Evolutionary conservation across 2,888 invertebrate genomes (phyloP).

Genomic region (Polydrusus pterygomalis): DNA sequence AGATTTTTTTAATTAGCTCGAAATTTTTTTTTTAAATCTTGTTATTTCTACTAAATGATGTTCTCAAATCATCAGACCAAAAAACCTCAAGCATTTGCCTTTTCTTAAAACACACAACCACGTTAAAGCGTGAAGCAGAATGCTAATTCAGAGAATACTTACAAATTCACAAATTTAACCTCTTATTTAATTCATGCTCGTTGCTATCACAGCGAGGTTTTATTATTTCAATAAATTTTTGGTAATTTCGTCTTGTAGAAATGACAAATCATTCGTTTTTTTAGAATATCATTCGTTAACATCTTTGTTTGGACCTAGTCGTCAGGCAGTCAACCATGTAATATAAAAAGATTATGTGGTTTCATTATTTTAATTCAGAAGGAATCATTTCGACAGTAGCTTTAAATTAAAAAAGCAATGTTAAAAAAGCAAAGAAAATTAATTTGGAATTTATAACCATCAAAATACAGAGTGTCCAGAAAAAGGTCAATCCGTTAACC

Average conservation of each 20-base stretch:
- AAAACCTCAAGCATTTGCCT: background rate
- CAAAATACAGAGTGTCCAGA: too few relatives aligned
- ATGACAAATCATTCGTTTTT: conserved; percentile 9
- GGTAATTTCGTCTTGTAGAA: background rate
- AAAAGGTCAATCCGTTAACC: too few relatives aligned
- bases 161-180: background rate
- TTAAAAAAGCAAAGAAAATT: background rate
- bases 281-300: background rate
- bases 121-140: background rate
- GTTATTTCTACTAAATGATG: too few relatives aligned
- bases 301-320: conserved; percentile 5
- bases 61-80: background rate
- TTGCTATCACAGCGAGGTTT: background rate
- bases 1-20: too few relatives aligned
- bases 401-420: background rate
- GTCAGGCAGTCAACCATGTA: background rate
- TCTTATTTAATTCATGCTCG: background rate
- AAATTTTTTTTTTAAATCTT: too few relatives aligned
- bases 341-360: conserved; percentile 9
- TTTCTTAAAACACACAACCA: background rate
- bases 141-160: background rate
- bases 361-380: background rate
- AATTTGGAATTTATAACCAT: background rate
- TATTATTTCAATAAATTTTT: background rate
- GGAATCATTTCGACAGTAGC: background rate